Conservation (phyloP, 2,113 vertebrate genomes). For the Catharus bicknelli region DNA sequence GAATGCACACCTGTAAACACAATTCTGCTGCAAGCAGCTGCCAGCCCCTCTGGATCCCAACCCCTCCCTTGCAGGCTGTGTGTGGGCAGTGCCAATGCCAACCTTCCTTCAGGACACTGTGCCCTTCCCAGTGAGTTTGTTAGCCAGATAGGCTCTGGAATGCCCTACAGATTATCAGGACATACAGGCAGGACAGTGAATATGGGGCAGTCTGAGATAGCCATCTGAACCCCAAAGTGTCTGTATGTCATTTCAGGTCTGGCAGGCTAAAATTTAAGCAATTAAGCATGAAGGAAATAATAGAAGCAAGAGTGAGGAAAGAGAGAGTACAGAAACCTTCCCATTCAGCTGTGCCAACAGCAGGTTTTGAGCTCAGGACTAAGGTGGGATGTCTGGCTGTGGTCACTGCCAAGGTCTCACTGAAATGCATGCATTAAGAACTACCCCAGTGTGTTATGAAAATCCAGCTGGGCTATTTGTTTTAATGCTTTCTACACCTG, state of each 20-base stretch:
- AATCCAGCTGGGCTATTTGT: constrained; percentile 25
- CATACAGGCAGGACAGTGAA: neutral
- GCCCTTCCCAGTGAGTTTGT: neutral
- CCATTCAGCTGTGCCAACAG: neutral
- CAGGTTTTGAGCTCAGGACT: neutral
- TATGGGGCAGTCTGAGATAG: neutral
- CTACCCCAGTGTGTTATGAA: neutral
- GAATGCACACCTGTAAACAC: neutral
- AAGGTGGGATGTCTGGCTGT: constrained; percentile 8
- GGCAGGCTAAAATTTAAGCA: neutral
- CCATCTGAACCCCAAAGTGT: neutral
- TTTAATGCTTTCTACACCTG: constrained; percentile 23
- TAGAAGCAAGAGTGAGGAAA: neutral
- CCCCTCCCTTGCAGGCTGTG: neutral
- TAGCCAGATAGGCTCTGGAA: neutral
- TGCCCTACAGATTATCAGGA: neutral
- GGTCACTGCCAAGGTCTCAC: constrained; percentile 5
- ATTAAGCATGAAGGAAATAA: neutral
- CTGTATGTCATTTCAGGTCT: neutral
- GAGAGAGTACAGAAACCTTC: neutral
- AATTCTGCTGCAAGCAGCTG: neutral
- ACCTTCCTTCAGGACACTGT: neutral
- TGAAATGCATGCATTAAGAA: neutral
- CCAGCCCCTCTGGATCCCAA: neutral
- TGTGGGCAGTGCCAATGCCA: neutral